Conservation (phyloP, 2,113 vertebrate genomes). For the Rhinoderma darwinii region DNA sequence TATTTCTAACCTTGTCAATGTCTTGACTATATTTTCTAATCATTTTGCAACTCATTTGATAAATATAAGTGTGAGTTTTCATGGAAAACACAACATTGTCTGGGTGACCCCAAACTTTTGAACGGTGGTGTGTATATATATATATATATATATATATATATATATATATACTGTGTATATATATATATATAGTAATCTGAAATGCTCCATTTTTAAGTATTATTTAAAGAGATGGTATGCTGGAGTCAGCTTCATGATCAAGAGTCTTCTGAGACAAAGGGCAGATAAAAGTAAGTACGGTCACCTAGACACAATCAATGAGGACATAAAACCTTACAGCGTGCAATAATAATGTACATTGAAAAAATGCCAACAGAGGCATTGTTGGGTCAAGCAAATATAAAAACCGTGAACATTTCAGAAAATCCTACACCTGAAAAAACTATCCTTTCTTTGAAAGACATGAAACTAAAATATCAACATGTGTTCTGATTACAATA, state of each 20-base stretch:
- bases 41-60: too few relatives aligned
- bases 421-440: neutral
- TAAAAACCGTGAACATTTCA: neutral
- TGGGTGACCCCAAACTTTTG: too few relatives aligned
- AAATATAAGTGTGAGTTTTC: too few relatives aligned
- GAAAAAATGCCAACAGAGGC: neutral
- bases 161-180: too few relatives aligned
- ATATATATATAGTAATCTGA: neutral
- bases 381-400: neutral
- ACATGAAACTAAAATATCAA: neutral
- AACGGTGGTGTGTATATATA: too few relatives aligned
- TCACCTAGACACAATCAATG: conserved; percentile 22
- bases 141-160: too few relatives aligned
- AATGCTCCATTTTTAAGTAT: conserved; percentile 30
- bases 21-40: too few relatives aligned
- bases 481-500: neutral
- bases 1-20: too few relatives aligned
- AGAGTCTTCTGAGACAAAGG: conserved; percentile 22
- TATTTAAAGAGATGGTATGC: conserved; percentile 3
- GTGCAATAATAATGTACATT: neutral
- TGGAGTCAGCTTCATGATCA: neutral
- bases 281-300: conserved; percentile 16
- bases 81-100: too few relatives aligned
- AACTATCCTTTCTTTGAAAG: neutral
- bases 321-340: neutral